Conservation (phyloP, 53 echinoderm and acorn worm species). For the Crossaster papposus region DNA sequence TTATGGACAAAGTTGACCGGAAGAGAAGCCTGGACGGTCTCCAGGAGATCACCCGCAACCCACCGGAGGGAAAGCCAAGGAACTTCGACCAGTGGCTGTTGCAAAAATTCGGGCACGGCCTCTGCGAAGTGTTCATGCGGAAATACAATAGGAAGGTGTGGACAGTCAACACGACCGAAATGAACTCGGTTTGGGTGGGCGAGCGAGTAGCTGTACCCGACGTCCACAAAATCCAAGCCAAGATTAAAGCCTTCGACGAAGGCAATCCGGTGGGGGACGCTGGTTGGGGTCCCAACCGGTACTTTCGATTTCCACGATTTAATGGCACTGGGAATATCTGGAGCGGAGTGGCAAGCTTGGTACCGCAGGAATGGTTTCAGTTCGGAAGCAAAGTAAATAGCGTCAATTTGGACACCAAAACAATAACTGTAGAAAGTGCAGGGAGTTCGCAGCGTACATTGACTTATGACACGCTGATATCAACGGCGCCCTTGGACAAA, state of each 20-base stretch:
- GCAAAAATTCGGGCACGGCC: conserved; percentile 41
- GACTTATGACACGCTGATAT: conserved; percentile 30
- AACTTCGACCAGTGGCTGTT: conserved; percentile 66
- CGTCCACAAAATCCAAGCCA: conserved; percentile 30
- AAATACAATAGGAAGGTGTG: conserved; percentile 64
- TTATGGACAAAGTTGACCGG: conserved; percentile 54
- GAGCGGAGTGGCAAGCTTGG: conserved; percentile 31
- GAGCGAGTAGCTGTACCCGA: conserved; percentile 57
- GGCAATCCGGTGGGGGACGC: not conserved
- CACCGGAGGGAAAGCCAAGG: not conserved
- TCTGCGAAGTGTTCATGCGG: conserved; percentile 63
- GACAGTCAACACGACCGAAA: conserved; percentile 45
- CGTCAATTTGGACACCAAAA: conserved; percentile 20
- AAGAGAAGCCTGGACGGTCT: conserved; percentile 42
- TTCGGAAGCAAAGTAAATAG: conserved; percentile 15
- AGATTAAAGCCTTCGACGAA: conserved; percentile 5
- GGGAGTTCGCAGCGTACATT: not conserved
- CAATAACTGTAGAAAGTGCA: not conserved
- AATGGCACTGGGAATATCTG: conserved; percentile 52
- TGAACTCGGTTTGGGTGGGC: conserved; percentile 64
- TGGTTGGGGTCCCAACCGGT: conserved; percentile 48
- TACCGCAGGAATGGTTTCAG: conserved; percentile 40
- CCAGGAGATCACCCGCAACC: conserved; percentile 11
- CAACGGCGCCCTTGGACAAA: conserved; percentile 39
- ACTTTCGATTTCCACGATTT: conserved; percentile 42